phyloP scores from a whole-genome alignment of 2,113 vertebrate species.

The Anser brachyrhynchus region DNA sequence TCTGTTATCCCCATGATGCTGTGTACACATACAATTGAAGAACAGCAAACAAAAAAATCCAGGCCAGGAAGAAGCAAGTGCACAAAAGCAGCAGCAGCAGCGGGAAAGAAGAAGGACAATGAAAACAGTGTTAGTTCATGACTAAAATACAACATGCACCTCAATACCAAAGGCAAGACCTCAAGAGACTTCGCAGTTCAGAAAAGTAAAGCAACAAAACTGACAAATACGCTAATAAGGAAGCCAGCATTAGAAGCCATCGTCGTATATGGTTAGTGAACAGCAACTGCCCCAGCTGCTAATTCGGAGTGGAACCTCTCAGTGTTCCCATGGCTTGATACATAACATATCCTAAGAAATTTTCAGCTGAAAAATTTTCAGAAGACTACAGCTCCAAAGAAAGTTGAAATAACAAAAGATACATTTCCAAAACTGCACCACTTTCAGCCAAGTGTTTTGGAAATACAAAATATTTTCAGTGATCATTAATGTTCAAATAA shows the following conservation, averaged over 20 bases:
- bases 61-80: conserved; percentile 77
- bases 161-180: conserved; percentile 22
- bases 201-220: conserved; percentile 52
- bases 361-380: not conserved
- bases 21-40: conserved; percentile 72
- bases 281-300: not conserved
- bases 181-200: not conserved
- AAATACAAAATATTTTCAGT: not conserved
- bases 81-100: conserved; percentile 68
- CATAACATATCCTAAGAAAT: not conserved
- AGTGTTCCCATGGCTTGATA: not conserved
- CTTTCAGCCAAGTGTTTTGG: not conserved
- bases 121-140: conserved; percentile 79
- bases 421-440: not conserved
- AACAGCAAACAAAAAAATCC: conserved; percentile 76
- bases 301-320: not conserved
- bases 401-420: not conserved
- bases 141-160: conserved; percentile 73
- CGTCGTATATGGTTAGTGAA: conserved; percentile 4
- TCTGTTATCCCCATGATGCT: conserved; percentile 87
- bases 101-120: conserved; percentile 74
- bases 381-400: not conserved
- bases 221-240: not conserved
- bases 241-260: conserved; percentile 29
- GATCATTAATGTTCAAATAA: not conserved